These are phyloP conservation scores for Phalacrocorax carbo DNA, from an alignment of 2,113 vertebrate species.

Conservation along the genomic window DNA sequence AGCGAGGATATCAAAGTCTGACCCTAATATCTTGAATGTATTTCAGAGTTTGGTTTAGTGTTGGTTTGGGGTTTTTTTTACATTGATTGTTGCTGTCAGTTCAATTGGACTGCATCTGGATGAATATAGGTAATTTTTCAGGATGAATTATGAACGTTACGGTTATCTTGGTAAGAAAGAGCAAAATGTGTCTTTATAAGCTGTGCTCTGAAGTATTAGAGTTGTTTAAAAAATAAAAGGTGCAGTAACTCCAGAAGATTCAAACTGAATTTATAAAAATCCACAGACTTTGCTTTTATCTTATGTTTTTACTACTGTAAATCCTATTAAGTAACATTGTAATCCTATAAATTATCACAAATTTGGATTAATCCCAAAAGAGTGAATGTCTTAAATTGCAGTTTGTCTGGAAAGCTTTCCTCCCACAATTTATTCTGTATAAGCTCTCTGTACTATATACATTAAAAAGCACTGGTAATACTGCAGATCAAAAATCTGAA, in stretches of 20 bases:
- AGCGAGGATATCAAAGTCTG: neutral
- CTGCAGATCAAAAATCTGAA: neutral
- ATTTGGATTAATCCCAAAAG: neutral
- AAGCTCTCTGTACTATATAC: neutral
- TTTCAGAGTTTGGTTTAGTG: neutral
- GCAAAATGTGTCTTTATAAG: neutral
- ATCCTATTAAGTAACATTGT: neutral
- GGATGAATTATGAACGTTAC: neutral
- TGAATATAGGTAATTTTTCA: neutral
- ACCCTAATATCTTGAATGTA: neutral
- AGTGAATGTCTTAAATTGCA: neutral
- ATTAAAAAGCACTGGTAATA: neutral
- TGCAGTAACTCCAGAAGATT: neutral
- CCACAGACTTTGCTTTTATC: neutral
- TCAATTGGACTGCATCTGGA: neutral
- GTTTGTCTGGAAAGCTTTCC: neutral
- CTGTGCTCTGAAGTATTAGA: neutral
- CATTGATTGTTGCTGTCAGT: neutral
- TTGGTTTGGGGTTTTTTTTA: neutral
- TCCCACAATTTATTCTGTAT: neutral
- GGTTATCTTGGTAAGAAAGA: neutral
- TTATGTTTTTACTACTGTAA: neutral
- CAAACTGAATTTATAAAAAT: neutral
- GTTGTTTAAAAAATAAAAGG: neutral
- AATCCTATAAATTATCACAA: neutral